A percentile compares a stretch with the other conserved stretches of the same genome.
Evolutionary conservation across 1,140 invertebrate species (phyloP).

Genomic region (Meteorus sp.): DNA sequence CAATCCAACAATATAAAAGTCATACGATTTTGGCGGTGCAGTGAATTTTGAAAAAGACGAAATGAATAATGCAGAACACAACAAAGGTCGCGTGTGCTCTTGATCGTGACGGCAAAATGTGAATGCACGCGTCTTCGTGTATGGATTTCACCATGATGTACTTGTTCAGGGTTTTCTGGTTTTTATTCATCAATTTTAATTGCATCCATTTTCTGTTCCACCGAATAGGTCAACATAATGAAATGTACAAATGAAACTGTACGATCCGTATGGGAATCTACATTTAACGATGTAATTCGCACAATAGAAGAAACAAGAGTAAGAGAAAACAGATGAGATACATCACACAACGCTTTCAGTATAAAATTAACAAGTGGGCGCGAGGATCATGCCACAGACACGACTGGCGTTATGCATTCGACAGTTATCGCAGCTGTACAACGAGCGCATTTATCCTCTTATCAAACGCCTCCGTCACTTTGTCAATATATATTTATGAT

Average conservation of each 20-base stretch:
- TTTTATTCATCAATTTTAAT: too few relatives aligned
- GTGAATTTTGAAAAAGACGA: background rate
- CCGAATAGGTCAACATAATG: too few relatives aligned
- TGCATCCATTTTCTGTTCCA: too few relatives aligned
- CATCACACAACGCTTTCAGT: background rate
- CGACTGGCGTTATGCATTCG: background rate
- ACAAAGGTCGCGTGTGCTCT: constrained; percentile 13
- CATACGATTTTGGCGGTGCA: background rate
- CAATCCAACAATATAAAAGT: background rate
- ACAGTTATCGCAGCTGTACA: constrained; percentile 5
- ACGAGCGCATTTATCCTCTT: constrained; percentile 8
- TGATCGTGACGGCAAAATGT: constrained; percentile 16
- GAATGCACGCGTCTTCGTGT: background rate
- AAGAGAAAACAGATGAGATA: too few relatives aligned
- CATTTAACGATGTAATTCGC: too few relatives aligned
- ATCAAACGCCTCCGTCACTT: background rate
- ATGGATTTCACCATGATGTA: background rate
- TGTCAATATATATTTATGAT: background rate
- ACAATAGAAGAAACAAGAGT: too few relatives aligned
- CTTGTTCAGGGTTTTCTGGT: background rate
- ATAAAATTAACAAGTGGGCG: background rate
- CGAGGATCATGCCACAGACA: too few relatives aligned
- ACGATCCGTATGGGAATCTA: too few relatives aligned
- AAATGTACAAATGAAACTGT: too few relatives aligned
- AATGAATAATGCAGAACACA: constrained; percentile 20